Percentiles rank a stretch among this genome's conserved stretches.
Conservation (phyloP, 2,797 vertebrate genomes). For the Mus caroli region DNA sequence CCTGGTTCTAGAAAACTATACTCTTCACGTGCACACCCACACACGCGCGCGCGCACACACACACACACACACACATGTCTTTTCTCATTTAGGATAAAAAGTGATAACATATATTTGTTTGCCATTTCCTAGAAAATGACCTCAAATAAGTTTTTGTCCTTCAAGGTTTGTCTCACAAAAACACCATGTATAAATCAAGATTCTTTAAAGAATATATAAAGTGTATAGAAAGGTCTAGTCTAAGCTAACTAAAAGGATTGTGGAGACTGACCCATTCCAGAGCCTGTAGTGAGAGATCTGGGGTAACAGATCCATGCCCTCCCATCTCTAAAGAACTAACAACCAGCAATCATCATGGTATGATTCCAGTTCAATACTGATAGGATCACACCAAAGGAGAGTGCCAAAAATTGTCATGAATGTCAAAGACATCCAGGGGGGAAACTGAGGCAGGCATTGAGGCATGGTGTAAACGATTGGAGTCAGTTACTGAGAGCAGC, state of each 20-base stretch:
- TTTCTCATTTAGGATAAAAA: not conserved
- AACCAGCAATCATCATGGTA: not conserved
- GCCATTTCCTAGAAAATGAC: not conserved
- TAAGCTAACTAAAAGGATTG: not conserved
- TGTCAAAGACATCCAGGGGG: not conserved
- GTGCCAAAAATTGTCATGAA: not conserved
- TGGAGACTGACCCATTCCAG: not conserved
- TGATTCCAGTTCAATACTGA: not conserved
- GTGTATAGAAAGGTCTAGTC: not conserved
- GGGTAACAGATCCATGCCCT: not conserved
- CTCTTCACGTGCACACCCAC: not conserved
- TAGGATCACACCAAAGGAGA: not conserved
- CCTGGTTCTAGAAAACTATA: not conserved
- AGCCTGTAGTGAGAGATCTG: not conserved
- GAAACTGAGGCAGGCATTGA: not conserved
- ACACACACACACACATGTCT: not conserved
- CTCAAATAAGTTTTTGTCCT: not conserved
- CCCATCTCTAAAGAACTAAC: not conserved
- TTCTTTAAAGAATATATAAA: not conserved
- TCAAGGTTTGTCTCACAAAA: not conserved
- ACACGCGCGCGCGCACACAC: not conserved
- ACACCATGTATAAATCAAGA: not conserved
- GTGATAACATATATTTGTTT: not conserved
- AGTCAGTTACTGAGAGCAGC: not conserved
- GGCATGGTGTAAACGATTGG: not conserved